Base-by-base conservation (phyloP, 2,113 vertebrate species). In the Sturnira hondurensis region DNA sequence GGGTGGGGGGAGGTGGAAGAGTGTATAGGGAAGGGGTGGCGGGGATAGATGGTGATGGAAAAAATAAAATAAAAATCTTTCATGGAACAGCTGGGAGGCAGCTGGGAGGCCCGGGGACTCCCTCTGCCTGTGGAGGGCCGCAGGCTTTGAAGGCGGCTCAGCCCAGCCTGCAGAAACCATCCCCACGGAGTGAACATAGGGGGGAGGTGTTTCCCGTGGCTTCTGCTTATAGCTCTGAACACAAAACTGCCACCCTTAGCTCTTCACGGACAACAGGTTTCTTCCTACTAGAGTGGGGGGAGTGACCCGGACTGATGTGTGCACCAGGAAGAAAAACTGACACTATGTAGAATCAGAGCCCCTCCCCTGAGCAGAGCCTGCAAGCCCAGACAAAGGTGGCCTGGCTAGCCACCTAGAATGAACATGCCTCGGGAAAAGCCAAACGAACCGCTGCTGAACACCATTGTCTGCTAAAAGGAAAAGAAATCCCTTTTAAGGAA, bases 401-500 rank as follows among this genome's bases (percentile, higher is more conserved):
- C 81, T 16, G 41, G 73, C 41, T 38, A 17, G 47, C 47, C 71
- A 67, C 70, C 63, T 50, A 24, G 17, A 56, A 19, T 0, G 77
- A 82, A 87, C 92, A 85, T 4, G 80, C 71, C 84, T 77, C 2
- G 3, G 54, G 58, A 76, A 83, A 85, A 68, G 68, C 33, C 86
- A 13, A 58, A 38, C 36, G 71, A 41, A 63, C 63, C 52, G 16
- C 24, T 15, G 74, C 56, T 76, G 4, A 78, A 33, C 54, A 70
- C 22, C 36, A 58, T 2, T 10, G 82, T 70, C 45, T 28, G 15
- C 91, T 96, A 8, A 24, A 84, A 94, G 58, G 15, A 43, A 85
- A 61, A 71, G 22, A 78, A 96, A 90, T 81, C 84, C 98, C 98
- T 98, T 98, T 97, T 98, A 98, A 98, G 98, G 97, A 94, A 95